Conservation (phyloP, 2,888 invertebrate species). For the Galeruca laticollis region DNA sequence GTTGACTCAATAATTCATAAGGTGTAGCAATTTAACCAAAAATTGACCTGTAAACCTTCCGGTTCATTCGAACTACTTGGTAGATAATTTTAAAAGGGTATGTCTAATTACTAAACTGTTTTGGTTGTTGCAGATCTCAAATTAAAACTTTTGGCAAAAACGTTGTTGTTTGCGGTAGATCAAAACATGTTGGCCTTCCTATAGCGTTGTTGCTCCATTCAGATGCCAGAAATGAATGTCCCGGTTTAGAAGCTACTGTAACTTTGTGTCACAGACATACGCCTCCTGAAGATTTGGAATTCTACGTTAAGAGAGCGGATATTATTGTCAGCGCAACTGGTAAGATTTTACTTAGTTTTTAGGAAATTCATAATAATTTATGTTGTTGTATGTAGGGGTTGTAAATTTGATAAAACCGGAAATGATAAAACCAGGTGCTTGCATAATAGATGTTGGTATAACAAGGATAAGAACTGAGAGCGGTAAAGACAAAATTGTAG, state of each 20-base stretch:
- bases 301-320: slow-evolving; percentile 80
- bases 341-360: slow-evolving; percentile 51
- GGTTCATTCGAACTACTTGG: too few relatives aligned
- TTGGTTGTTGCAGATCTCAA: slow-evolving; percentile 64
- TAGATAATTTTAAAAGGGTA: too few relatives aligned
- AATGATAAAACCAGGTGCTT: slow-evolving; percentile 91
- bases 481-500: slow-evolving; percentile 82
- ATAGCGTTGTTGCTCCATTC: slow-evolving; percentile 87
- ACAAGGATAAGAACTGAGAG: slow-evolving; percentile 75
- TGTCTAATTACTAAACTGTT: background rate
- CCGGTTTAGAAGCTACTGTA: slow-evolving; percentile 88
- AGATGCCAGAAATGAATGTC: slow-evolving; percentile 77
- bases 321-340: slow-evolving; percentile 84
- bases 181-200: slow-evolving; percentile 93
- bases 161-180: slow-evolving; percentile 89
- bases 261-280: slow-evolving; percentile 92
- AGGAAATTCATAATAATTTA: too few relatives aligned
- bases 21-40: too few relatives aligned
- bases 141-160: slow-evolving; percentile 87
- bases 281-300: slow-evolving; percentile 79
- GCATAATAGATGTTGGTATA: slow-evolving; percentile 91
- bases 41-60: too few relatives aligned
- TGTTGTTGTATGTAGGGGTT: slow-evolving; percentile 69
- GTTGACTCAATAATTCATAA: too few relatives aligned
- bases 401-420: slow-evolving; percentile 81